Evolutionary conservation across 2,888 invertebrate genomes (phyloP), one percentile per base, ranked within the genome.

Genomic region (Petrolisthes cinctipes): DNA sequence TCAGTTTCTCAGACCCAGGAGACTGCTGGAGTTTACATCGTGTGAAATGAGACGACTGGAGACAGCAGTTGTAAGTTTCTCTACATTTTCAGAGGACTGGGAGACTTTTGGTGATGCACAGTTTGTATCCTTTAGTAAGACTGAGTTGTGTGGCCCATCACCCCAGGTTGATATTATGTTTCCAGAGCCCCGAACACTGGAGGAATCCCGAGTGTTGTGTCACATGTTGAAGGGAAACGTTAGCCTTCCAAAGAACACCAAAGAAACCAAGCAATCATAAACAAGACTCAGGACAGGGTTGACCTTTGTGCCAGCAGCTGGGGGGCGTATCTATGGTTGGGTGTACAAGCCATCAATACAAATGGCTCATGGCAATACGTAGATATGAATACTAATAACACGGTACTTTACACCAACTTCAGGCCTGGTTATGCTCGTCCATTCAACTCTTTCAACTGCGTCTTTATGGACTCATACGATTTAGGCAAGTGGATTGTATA

Each of bases 311-410:
- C 89, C 11, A 85, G 23, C 17, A 83, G 86, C 68, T 86, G 85
- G 85, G 87, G 89, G 7, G 83, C 87, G 20, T 89, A 81, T 76
- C 61, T 86, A 66, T 90, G 86, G 87, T 71, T 90, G n/a, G 90
- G 89, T 17, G 57, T 89, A 5, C 53, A 51, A 37, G 83, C 82
- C 53, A 37, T 37, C 4, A 9, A 20, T 14, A 61, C 66, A 57
- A 57, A 82, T n/a, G 81, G 68, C 14, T 68, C 78, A 14, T 87
- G 82, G 83, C 11, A n/a, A 17, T 89, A 85, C 81, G n/a, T 80
- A 37, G 56, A 73, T 57, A 78, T 85, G 51, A 73, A 85, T 9
- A 83, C 83, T 1, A 84, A 89, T 71, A 51, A 73, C 11, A 61
- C 83, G 5, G n/a, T 89, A 6, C 11, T 75, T 6, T 90, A 86